Evolutionary conservation across 2,888 invertebrate species (phyloP).

Genomic region (Himalopsyche anomala): DNA sequence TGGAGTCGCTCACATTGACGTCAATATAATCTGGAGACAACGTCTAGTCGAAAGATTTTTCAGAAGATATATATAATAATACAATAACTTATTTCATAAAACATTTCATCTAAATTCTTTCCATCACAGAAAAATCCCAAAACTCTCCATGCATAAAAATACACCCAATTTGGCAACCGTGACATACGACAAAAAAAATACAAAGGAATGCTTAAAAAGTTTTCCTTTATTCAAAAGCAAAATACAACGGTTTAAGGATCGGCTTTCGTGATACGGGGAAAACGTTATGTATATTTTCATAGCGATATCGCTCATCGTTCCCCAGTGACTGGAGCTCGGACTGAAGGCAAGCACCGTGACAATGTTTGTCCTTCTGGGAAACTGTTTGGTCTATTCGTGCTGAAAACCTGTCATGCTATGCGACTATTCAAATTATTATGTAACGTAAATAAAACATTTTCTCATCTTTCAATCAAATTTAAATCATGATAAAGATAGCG

Average conservation of each 20-base stretch:
- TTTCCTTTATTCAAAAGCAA: neutral
- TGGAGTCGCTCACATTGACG: no score
- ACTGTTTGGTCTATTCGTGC: neutral
- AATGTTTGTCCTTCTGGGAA: conserved; percentile 9
- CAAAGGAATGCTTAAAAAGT: neutral
- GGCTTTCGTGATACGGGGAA: conserved; percentile 2
- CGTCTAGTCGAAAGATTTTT: no score
- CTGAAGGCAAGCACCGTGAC: neutral
- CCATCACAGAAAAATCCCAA: neutral
- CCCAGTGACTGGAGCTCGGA: neutral
- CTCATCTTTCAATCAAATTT: no score
- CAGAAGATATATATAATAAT: no score
- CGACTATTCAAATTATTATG: conserved; percentile 1
- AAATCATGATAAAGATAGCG: no score
- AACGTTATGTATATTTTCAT: conserved; percentile 31
- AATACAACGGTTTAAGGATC: neutral
- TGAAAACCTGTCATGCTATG: conserved; percentile 18
- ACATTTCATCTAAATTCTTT: no score
- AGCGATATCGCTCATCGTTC: neutral
- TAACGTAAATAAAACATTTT: neutral
- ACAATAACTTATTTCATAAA: no score
- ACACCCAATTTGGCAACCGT: conserved; percentile 4
- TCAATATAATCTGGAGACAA: no score
- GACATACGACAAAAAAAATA: neutral
- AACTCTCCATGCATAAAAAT: neutral